Evolutionary conservation across 2,113 vertebrate species (phyloP).

Genomic region (Serinus canaria): DNA sequence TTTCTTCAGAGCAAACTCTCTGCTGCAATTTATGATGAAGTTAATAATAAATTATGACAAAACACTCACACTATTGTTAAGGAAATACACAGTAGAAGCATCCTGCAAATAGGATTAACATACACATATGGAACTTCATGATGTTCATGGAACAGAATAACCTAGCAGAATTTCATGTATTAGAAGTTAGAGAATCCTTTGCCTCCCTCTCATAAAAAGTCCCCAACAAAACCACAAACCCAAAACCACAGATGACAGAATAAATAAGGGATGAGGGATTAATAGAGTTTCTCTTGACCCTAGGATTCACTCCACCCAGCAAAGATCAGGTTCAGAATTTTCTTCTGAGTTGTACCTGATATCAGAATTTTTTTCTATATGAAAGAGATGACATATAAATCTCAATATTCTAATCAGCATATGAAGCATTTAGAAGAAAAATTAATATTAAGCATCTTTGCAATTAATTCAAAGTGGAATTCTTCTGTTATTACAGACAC

Average conservation of each 20-base stretch:
- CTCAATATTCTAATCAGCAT: not conserved
- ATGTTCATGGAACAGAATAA: not conserved
- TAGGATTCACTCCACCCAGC: not conserved
- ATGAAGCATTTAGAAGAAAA: not conserved
- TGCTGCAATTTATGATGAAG: not conserved
- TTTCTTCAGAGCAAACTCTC: not conserved
- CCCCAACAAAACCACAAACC: not conserved
- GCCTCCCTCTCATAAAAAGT: not conserved
- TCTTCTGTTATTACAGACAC: not conserved
- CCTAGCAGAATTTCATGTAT: not conserved
- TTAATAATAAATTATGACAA: not conserved
- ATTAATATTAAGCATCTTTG: not conserved
- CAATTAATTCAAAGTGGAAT: not conserved
- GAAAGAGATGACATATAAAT: not conserved
- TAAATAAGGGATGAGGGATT: not conserved
- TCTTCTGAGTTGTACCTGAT: not conserved
- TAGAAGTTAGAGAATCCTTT: not conserved
- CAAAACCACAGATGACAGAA: not conserved
- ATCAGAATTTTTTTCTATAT: not conserved
- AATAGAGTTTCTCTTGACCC: not conserved
- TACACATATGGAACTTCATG: not conserved
- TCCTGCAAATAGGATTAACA: not conserved
- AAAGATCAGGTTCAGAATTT: not conserved
- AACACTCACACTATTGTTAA: not conserved
- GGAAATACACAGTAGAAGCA: not conserved